These are phyloP conservation scores for Dolichotis patagonum DNA, from an alignment of 2,113 vertebrate species.

Conservation along the genomic window DNA sequence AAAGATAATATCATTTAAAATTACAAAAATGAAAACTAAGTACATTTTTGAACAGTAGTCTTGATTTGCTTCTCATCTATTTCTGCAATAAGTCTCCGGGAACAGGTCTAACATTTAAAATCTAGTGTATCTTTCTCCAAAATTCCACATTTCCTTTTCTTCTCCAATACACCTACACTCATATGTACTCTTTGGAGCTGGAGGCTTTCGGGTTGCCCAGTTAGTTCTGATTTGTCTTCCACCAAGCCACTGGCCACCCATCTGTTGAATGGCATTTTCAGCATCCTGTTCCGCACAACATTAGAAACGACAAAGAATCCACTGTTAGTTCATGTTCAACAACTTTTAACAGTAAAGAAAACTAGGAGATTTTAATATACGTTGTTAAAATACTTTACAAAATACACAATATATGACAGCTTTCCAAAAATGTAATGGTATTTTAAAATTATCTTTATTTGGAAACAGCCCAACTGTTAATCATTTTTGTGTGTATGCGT, in stretches of 20 bases:
- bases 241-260: conserved; percentile 99
- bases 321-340: conserved; percentile 64
- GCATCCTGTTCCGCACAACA: conserved; percentile 90
- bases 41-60: conserved; percentile 82
- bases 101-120: conserved; percentile 81
- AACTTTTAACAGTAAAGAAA: conserved; percentile 50
- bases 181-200: conserved; percentile 95
- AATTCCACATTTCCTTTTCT: conserved; percentile 80
- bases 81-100: conserved; percentile 81
- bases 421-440: conserved; percentile 47
- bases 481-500: background rate
- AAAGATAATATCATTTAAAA: conserved; percentile 68
- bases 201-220: conserved; percentile 99
- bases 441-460: conserved; percentile 50
- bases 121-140: conserved; percentile 80
- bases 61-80: conserved; percentile 83
- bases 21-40: conserved; percentile 82
- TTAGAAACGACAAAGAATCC: conserved; percentile 75
- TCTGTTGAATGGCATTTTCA: conserved; percentile 98
- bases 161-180: conserved; percentile 90
- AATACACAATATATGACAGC: background rate
- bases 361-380: conserved; percentile 26
- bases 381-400: conserved; percentile 35
- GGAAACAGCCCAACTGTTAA: background rate
- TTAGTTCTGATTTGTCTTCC: conserved; percentile 99